Base-by-base conservation (phyloP, 2,113 vertebrate genomes). In the Aptenodytes forsteri region DNA sequence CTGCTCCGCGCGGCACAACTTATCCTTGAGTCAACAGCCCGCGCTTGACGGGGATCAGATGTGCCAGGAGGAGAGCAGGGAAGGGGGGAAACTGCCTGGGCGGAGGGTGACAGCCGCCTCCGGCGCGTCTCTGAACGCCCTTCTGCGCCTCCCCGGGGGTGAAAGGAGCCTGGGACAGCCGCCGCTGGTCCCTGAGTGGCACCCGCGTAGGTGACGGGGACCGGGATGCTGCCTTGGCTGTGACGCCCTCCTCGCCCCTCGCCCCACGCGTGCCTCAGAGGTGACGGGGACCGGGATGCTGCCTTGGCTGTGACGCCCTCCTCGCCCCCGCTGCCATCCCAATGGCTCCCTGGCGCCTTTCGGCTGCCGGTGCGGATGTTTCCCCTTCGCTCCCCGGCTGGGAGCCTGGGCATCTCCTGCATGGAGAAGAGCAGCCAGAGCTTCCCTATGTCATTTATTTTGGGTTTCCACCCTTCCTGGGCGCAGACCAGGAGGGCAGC, bases 381-480 rank as follows among this genome's bases (percentile, higher is more conserved):
- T 17, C 6, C 20, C 56, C 27, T 29, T 49, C 5, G 5, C 10
- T 71, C 58, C 18, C 62, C 11, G 0, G 38, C 62, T 2, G 5
- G 27, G 23, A 36, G 38, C 59, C 32, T 3, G 40, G 42, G 36
- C 40, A 2, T 3, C 42, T 62, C 47, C 50, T 29, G 86, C 64
- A 3, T 10, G 76, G 61, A 32, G 70, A 70, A 49, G 30, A 82
- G 70, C n/a, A 40, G 52, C 34, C 5, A 32, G 75, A 85, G 75
- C 77, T 36, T 11, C 34, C 4, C 16, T 2, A 0, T 2, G 10
- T 10, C 10, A 0, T 47, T 49, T 1, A 8, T 27, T 58, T 30
- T 1, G 66, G 65, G 52, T 26, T 56, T 27, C 9, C 12, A 9
- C 7, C 8, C 23, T 34, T 16, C 34, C 5, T 2, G 6, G 23